phyloP scores from a whole-genome alignment of 2,888 invertebrate genomes.

The Eilema depressum region DNA sequence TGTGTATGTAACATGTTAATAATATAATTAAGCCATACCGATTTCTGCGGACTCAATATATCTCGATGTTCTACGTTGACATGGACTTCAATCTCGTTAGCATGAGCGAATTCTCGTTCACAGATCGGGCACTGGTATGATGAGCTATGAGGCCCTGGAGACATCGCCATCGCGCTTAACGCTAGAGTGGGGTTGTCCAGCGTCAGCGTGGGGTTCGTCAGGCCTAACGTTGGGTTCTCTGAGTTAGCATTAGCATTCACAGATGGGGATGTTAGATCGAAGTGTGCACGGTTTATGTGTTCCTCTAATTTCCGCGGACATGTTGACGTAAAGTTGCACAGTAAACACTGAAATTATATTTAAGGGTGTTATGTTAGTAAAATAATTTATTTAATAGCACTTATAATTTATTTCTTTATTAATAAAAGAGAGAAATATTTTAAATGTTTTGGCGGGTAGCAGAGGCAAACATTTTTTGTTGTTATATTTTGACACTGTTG shows the following conservation, averaged over 20 bases:
- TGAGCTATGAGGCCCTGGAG: constrained; percentile 80
- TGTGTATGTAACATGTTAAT: neutral
- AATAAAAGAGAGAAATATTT: neutral
- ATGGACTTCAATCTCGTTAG: constrained; percentile 93
- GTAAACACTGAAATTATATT: constrained; percentile 88
- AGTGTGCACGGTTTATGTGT: constrained; percentile 94
- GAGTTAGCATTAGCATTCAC: constrained; percentile 79
- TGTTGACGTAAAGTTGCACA: constrained; percentile 92
- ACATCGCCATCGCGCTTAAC: constrained; percentile 78
- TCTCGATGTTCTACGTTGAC: constrained; percentile 95
- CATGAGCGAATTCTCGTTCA: constrained; percentile 89
- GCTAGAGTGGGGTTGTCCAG: constrained; percentile 69
- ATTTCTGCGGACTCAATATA: constrained; percentile 90
- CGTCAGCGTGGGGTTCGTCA: constrained; percentile 71
- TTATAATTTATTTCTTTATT: neutral
- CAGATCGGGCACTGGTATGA: constrained; percentile 93
- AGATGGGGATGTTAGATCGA: constrained; percentile 93
- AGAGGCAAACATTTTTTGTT: neutral
- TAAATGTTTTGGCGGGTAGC: constrained; percentile 18
- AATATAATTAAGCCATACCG: constrained; percentile 58
- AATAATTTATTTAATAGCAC: neutral
- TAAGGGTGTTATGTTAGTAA: neutral
- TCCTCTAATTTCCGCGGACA: constrained; percentile 92
- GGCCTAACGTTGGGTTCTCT: constrained; percentile 68
- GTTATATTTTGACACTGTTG: constrained; percentile 11